Evolutionary conservation across 2,797 vertebrate genomes (phyloP), one percentile per base, ranked within the genome.

Genomic region (Epinephelus coioides): DNA sequence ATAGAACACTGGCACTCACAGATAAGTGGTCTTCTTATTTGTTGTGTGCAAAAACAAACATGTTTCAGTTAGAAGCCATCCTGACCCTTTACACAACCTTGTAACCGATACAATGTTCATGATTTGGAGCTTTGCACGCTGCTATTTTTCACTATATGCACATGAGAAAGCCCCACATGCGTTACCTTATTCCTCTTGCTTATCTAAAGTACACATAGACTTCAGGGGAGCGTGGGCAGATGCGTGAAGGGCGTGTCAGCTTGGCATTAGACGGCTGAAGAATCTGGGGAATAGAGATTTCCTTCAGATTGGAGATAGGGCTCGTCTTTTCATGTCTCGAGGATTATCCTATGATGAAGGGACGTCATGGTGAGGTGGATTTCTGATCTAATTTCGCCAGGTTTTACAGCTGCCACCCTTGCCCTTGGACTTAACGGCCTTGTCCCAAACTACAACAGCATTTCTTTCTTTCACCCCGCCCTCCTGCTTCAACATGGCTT

Each of bases 311-410:
- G 78, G 59, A 82, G 82, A 89, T 82, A 34, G 81, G 40, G 71
- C 84, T 78, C 0, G 86, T 89, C 89, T 93, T 91, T 94, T 93
- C 80, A 91, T 89, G 89, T 90, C 73, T 38, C 12, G 73, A 65
- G 87, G 92, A 94, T 94, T 92, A 94, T 91, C 86, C 78, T 15
- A 50, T 85, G 91, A 91, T 84, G 90, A 93, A 88, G 86, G 69
- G 84, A 86, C 70, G 76, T 83, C 91, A 90, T 73, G 87, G 89
- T 21, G 86, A 77, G 90, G 57, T 86, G 85, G 78, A 78, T 89
- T 91, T 81, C 76, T 82, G 89, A 92, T 93, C 82, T 86, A 82
- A 89, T 93, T 91, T 85, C 8, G 0, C 19, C 23, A 62, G 70
- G 60, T 82, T 86, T 89, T 82, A 79, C 54, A 72, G 73, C 74